Evolutionary conservation across 2,888 invertebrate genomes (phyloP).

Genomic region (Clepsis dumicolana): DNA sequence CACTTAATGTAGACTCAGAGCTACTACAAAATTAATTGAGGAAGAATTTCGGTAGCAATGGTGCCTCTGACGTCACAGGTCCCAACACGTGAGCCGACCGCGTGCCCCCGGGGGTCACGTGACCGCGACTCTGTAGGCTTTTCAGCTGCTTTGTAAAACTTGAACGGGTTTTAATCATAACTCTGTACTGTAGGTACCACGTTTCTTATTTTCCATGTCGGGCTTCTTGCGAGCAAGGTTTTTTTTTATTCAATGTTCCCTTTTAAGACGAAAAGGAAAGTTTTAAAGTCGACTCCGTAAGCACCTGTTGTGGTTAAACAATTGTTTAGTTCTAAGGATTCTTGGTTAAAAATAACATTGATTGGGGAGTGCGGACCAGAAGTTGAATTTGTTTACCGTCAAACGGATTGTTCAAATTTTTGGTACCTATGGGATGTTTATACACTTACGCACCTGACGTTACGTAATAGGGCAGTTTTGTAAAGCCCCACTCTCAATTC

Average conservation of each 20-base stretch:
- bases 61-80: slow-evolving; percentile 17
- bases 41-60: slow-evolving; percentile 7
- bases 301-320: slow-evolving; percentile 46
- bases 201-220: slow-evolving; percentile 11
- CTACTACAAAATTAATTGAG: neutral
- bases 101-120: slow-evolving; percentile 36
- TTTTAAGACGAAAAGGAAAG: slow-evolving; percentile 6
- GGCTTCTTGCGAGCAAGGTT: slow-evolving; percentile 18
- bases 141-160: slow-evolving; percentile 27
- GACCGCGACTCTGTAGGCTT: slow-evolving; percentile 26
- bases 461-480: no score
- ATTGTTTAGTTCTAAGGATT: slow-evolving; percentile 52
- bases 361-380: neutral
- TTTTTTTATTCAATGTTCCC: slow-evolving; percentile 9
- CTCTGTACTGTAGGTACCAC: slow-evolving; percentile 17
- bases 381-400: neutral
- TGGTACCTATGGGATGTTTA: no score
- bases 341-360: slow-evolving; percentile 50
- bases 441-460: no score
- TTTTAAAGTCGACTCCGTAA: slow-evolving; percentile 22
- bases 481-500: no score
- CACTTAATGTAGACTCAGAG: neutral
- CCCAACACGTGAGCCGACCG: slow-evolving; percentile 20
- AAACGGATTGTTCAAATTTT: neutral
- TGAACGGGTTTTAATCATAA: slow-evolving; percentile 25